Evolutionary conservation across 2,888 invertebrate species (phyloP).

Genomic region (Philopedon plagiatum): DNA sequence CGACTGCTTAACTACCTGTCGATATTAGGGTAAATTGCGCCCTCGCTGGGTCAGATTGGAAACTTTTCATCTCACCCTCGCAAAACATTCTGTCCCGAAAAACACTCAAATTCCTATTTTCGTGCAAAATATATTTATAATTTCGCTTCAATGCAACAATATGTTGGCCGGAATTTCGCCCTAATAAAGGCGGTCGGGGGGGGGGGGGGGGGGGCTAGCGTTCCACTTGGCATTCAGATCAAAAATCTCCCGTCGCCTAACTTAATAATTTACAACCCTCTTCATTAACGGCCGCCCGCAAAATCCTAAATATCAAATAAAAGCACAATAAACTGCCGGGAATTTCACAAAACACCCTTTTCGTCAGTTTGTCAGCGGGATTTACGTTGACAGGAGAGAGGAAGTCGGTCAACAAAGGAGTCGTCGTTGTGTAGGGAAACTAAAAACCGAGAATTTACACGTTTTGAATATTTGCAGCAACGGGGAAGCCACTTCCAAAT

Average conservation of each 20-base stretch:
- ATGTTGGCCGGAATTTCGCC: neutral
- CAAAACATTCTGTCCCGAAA: neutral
- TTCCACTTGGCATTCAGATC: slow-evolving; percentile 2
- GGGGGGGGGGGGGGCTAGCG: neutral
- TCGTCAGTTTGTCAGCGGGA: slow-evolving; percentile 36
- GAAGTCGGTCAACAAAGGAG: slow-evolving; percentile 31
- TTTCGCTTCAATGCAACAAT: neutral
- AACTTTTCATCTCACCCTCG: neutral
- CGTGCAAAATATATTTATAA: no score
- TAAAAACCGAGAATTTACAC: slow-evolving; percentile 34
- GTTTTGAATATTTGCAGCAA: slow-evolving; percentile 13
- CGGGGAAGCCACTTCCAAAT: neutral
- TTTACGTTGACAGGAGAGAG: slow-evolving; percentile 37
- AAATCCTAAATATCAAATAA: slow-evolving; percentile 39
- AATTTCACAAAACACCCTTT: slow-evolving; percentile 29
- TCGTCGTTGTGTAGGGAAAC: slow-evolving; percentile 23
- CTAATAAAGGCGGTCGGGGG: neutral
- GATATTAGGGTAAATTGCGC: no score
- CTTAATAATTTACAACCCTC: slow-evolving; percentile 23
- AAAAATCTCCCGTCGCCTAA: slow-evolving; percentile 13
- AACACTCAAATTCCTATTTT: neutral
- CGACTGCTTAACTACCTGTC: no score
- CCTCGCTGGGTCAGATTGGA: no score
- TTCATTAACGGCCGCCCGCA: slow-evolving; percentile 30
- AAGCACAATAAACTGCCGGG: slow-evolving; percentile 30